Percentiles rank a stretch among this genome's conserved stretches.
phyloP scores from a whole-genome alignment of 2,113 vertebrate species.

The Melanostigma gelatinosum region DNA sequence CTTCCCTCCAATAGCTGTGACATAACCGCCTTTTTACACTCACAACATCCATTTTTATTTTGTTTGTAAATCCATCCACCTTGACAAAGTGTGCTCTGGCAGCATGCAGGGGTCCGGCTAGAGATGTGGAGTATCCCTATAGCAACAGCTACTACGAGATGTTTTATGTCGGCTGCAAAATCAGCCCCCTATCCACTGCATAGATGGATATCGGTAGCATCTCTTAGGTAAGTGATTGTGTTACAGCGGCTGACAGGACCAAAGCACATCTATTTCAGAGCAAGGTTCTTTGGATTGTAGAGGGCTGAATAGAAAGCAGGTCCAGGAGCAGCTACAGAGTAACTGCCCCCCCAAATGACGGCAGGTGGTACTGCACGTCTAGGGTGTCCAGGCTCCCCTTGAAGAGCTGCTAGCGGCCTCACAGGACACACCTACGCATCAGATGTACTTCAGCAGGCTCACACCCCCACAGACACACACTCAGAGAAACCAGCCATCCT shows the following conservation, averaged over 20 bases:
- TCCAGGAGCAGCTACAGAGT: constrained; percentile 49
- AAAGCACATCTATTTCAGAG: constrained; percentile 70
- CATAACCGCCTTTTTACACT: constrained; percentile 6
- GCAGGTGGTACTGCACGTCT: constrained; percentile 22
- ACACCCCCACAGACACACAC: constrained; percentile 13
- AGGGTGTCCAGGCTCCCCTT: background rate
- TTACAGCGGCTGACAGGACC: constrained; percentile 63
- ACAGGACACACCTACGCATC: constrained; percentile 52
- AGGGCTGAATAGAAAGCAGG: constrained; percentile 60
- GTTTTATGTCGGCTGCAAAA: constrained; percentile 47
- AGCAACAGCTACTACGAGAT: constrained; percentile 36
- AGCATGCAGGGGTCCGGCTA: constrained; percentile 24
- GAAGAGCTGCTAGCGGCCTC: constrained; percentile 17
- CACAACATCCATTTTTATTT: constrained; percentile 11
- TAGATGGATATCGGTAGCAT: constrained; percentile 61
- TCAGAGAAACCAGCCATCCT: constrained; percentile 6
- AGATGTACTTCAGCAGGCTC: constrained; percentile 46
- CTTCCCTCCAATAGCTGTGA: constrained; percentile 8
- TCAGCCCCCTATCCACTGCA: constrained; percentile 34
- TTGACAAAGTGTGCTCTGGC: constrained; percentile 35
- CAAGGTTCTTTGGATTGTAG: constrained; percentile 51
- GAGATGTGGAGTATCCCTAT: constrained; percentile 38
- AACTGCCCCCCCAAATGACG: constrained; percentile 71
- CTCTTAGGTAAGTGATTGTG: constrained; percentile 72
- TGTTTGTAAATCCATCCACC: constrained; percentile 51